A percentile compares a stretch with the other conserved stretches of the same genome.
These are phyloP conservation scores for Murina feae DNA, from an alignment of 2,113 vertebrate species.

Conservation along the genomic window DNA sequence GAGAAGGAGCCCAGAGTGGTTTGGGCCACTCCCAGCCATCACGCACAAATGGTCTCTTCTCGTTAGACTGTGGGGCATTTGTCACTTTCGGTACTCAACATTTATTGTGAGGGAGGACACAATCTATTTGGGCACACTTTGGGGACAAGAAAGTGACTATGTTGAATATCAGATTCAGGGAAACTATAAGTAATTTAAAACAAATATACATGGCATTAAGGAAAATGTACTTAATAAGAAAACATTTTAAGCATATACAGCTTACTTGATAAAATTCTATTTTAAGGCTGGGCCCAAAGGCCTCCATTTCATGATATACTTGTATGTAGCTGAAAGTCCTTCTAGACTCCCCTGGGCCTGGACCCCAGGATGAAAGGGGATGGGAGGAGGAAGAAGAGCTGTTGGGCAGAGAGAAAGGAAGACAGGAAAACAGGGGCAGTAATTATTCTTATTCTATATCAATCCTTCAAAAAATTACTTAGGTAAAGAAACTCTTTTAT, in stretches of 20 bases:
- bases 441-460: neutral
- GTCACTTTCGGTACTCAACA: neutral
- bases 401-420: neutral
- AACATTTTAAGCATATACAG: neutral
- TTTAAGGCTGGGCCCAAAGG: neutral
- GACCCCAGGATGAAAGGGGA: no score
- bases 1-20: neutral
- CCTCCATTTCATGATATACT: neutral
- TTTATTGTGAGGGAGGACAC: neutral
- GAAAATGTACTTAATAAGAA: neutral
- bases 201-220: neutral
- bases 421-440: no score
- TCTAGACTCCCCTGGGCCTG: neutral
- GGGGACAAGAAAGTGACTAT: neutral
- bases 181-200: neutral
- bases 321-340: neutral
- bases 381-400: neutral
- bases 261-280: neutral
- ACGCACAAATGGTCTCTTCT: neutral
- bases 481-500: neutral
- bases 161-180: neutral
- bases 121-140: fast-evolving
- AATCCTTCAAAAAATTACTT: neutral
- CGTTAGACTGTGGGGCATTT: neutral
- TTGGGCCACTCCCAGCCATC: neutral